A percentile compares a stretch with the other conserved stretches of the same genome.
Conservation (phyloP, 2,888 invertebrate species). For the Hermodice carunculata region DNA sequence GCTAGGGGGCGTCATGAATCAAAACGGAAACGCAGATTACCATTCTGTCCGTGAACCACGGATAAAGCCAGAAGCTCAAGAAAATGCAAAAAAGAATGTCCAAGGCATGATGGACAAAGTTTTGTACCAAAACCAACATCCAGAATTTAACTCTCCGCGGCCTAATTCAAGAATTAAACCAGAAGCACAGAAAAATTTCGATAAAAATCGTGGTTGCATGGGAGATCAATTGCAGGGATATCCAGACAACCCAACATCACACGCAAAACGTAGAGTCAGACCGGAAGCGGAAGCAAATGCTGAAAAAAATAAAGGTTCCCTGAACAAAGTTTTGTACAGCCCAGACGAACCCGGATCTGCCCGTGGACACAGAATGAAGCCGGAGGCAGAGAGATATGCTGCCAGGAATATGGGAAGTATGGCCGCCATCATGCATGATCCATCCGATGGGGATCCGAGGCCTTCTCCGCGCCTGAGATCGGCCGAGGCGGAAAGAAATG, state of each 20-base stretch:
- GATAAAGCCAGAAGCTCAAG: slow-evolving; percentile 41
- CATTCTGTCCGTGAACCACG: slow-evolving; percentile 2
- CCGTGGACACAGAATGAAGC: slow-evolving; percentile 17
- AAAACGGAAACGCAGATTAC: background rate
- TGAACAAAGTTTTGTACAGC: background rate
- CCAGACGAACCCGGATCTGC: slow-evolving; percentile 15
- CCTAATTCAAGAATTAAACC: slow-evolving; percentile 29
- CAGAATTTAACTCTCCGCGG: slow-evolving; percentile 31
- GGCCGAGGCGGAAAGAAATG: no score
- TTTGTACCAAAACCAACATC: slow-evolving; percentile 19
- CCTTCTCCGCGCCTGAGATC: no score
- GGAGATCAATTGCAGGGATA: slow-evolving; percentile 25
- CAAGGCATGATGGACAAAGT: slow-evolving; percentile 40
- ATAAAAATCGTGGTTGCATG: slow-evolving; percentile 26
- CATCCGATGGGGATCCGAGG: no score
- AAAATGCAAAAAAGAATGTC: slow-evolving; percentile 33
- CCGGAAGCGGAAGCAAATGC: slow-evolving; percentile 41
- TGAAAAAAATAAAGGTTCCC: slow-evolving; percentile 19
- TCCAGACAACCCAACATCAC: slow-evolving; percentile 13
- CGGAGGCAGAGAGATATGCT: slow-evolving; percentile 35
- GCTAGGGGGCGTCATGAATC: slow-evolving; percentile 16
- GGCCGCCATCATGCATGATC: no score
- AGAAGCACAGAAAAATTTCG: slow-evolving; percentile 22
- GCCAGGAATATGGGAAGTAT: slow-evolving; percentile 37
- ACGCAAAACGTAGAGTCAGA: slow-evolving; percentile 14